phyloP scores from a whole-genome alignment of 1,140 invertebrate species.

The Acromyrmex charruanus region DNA sequence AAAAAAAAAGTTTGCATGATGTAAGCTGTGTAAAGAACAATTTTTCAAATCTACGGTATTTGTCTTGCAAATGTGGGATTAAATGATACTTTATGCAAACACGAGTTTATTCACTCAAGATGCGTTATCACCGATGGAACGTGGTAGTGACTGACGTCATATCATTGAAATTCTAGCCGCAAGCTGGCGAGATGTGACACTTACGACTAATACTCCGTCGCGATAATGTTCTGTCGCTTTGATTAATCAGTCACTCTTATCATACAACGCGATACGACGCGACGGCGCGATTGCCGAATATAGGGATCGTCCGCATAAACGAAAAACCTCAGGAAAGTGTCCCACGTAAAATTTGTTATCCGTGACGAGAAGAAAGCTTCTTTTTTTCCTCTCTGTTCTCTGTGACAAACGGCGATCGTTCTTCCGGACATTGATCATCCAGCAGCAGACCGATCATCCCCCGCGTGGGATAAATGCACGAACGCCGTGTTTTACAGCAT shows the following conservation, averaged over 20 bases:
- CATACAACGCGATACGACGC: not conserved
- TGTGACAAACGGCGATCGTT: conserved; percentile 43
- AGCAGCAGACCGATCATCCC: not conserved
- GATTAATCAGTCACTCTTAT: conserved; percentile 54
- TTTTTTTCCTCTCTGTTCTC: not conserved
- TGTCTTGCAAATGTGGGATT: not conserved
- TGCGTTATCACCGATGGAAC: not conserved
- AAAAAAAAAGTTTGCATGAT: too few relatives aligned
- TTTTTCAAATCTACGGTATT: not conserved
- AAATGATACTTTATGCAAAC: not conserved
- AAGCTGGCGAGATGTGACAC: conserved; percentile 34
- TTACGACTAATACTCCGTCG: conserved; percentile 32
- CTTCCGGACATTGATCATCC: conserved; percentile 53
- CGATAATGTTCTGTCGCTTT: conserved; percentile 32
- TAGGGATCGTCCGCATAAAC: not conserved
- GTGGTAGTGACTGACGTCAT: conserved; percentile 24
- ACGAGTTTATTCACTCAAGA: not conserved
- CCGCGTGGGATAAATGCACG: not conserved
- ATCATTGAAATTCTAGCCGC: conserved; percentile 44
- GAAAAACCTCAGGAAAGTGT: not conserved
- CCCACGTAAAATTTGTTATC: conserved; percentile 11
- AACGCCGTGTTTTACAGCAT: conserved; percentile 45
- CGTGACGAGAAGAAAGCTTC: not conserved
- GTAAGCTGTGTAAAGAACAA: too few relatives aligned
- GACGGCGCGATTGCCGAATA: not conserved